A percentile compares a stretch with the other conserved stretches of the same genome.
These are phyloP conservation scores for Pseudomugil gertrudae DNA, from an alignment of 2,797 vertebrate genomes.

Conservation along the genomic window DNA sequence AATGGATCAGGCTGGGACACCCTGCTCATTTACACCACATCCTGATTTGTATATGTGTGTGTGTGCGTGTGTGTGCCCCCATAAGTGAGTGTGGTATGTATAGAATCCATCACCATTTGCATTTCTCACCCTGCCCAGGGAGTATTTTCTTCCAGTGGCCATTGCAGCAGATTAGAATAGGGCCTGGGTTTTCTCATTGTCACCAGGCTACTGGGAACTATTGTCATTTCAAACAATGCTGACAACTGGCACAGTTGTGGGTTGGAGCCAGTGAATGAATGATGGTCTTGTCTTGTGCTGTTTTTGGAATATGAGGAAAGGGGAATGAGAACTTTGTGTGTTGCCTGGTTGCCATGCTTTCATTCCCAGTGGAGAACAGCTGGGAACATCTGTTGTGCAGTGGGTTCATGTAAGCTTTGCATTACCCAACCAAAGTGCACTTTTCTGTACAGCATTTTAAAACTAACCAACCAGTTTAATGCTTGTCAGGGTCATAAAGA, in stretches of 20 bases:
- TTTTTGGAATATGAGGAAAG: constrained; percentile 58
- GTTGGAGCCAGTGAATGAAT: constrained; percentile 30
- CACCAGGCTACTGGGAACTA: constrained; percentile 75
- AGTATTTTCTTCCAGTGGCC: constrained; percentile 32
- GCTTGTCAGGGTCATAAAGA: background rate
- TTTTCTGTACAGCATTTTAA: constrained; percentile 24
- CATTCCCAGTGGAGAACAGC: constrained; percentile 68
- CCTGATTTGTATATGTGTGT: constrained; percentile 28
- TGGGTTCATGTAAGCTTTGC: background rate
- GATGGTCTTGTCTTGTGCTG: constrained; percentile 52
- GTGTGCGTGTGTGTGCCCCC: constrained; percentile 21
- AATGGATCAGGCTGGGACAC: constrained; percentile 53
- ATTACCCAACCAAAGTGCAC: constrained; percentile 44
- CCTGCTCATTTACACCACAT: constrained; percentile 51
- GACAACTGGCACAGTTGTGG: constrained; percentile 73
- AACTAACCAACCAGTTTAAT: constrained; percentile 47
- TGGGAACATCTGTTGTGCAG: constrained; percentile 77
- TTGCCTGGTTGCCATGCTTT: constrained; percentile 45
- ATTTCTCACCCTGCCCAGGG: constrained; percentile 63
- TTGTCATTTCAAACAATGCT: constrained; percentile 79
- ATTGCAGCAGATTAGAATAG: constrained; percentile 64
- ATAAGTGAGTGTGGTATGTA: constrained; percentile 61
- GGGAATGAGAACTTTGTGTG: constrained; percentile 36
- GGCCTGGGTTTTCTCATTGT: constrained; percentile 74
- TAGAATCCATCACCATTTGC: constrained; percentile 74